Percentiles rank a stretch among this genome's conserved stretches.
phyloP scores from a whole-genome alignment of 2,797 vertebrate species.

The Rhinoraja longicauda region DNA sequence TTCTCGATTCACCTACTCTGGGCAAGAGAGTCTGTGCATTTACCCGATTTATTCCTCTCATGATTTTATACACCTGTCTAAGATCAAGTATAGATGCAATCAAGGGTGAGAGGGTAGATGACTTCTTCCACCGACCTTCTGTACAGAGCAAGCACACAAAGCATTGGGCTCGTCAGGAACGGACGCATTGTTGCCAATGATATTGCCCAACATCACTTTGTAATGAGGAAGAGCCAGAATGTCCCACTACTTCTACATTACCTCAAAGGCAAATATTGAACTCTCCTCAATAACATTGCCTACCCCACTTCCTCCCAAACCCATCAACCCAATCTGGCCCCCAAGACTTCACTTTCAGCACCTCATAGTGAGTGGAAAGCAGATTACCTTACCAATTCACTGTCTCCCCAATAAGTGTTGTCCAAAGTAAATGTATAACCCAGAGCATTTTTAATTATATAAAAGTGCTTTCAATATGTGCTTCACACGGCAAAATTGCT shows the following conservation, averaged over 20 bases:
- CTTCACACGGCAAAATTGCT: neutral
- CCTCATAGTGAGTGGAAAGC: neutral
- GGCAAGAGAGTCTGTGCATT: no score
- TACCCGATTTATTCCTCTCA: no score
- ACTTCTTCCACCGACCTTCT: no score
- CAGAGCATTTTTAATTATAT: neutral
- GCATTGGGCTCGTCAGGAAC: no score
- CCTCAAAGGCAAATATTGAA: neutral
- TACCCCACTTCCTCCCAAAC: neutral
- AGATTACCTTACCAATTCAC: neutral
- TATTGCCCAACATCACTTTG: neutral
- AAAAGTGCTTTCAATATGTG: neutral
- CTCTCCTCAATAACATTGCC: neutral
- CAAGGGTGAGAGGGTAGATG: no score
- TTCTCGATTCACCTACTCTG: no score
- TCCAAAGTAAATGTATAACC: neutral
- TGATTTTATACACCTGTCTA: no score
- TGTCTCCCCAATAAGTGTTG: no score
- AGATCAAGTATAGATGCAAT: no score
- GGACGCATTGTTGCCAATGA: no score
- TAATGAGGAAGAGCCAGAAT: neutral
- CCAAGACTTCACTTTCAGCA: neutral
- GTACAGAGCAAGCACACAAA: no score
- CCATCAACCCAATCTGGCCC: neutral
- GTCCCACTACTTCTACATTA: neutral